Base-by-base conservation (phyloP, 2,888 invertebrate species). In the Temnothorax unifasciatus region DNA sequence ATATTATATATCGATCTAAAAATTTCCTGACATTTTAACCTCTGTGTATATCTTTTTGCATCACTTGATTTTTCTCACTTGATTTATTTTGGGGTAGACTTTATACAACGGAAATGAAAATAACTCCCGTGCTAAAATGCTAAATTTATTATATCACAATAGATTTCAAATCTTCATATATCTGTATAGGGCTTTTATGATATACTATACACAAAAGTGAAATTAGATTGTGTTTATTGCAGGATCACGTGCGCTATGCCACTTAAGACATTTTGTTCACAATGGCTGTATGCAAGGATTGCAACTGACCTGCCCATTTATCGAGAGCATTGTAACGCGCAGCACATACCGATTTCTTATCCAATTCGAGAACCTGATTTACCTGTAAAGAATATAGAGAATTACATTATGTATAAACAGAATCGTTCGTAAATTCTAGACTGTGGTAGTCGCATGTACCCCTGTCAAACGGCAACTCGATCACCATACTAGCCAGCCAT, bases 271-370 rank as follows among this genome's bases (percentile, higher is more conserved):
- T 99, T 96, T 99, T 99, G 96, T 98, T 98, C 92, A 98, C 97
- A 92, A 99, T 97, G 82, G 98, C 98, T 92, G 97, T 96, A 95
- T 99, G 99, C 92, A 99, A 96, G 68, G 97, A 97, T 90, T 97
- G 96, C 88, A 99, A 96, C 96, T 99, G 99, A 95, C 97, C 96
- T 85, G 99, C 98, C 99, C 99, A 99, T 96, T 98, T 98, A 95
- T 99, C 99, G 93, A 99, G 96, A 68, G 99, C 99, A 93, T 96
- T 96, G 95, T 99, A 99, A 85, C 99, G 97, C 73, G 98, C 97
- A 73, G 98, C 98, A 93, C 97, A 97, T 88, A 97, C 96, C 75
- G 97, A 97, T 89, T 97, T 97, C 92, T 97, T 96, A 94, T 97
- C 97, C 94, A 99, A 95, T 95, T 99, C 98, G 91, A 99, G 96